Evolutionary conservation across 2,797 vertebrate genomes (phyloP), one percentile per base, ranked within the genome.

Genomic region (Lutjanus argentimaculatus): DNA sequence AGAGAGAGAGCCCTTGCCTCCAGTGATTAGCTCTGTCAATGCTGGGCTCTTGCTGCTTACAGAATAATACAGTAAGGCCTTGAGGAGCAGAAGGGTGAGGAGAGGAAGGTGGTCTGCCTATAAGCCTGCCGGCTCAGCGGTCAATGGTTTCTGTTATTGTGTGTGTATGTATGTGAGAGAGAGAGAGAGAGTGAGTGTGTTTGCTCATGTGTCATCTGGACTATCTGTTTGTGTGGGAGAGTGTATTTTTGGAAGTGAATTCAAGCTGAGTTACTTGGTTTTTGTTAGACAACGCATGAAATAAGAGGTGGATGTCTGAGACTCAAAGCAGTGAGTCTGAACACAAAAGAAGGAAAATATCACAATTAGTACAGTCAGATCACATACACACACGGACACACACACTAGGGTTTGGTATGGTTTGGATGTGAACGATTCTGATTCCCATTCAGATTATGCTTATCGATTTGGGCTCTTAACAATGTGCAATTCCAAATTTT

Each of bases 11-110:
- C 63, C 85, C 89, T 90, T 93, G 86, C 89, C 86, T 91, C 80
- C 87, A 91, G 93, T 95, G 92, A 95, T 94, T 94, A 95, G 92
- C 94, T 95, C 91, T 91, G 93, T 94, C 90, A 92, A 89, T 92
- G 91, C 88, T 84, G 86, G 76, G 87, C 88, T 92, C 89, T 91
- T 89, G 89, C 91, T 89, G 88, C 90, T 92, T 91, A 89, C 86
- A 89, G 88, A 94, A 93, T 91, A 94, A 93, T 93, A 94, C 93
- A 91, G 91, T 91, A 90, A 93, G 91, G 92, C 92, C 91, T 93
- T 90, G 89, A 93, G 88, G 90, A 93, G 88, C 88, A 89, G 78
- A 77, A 91, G 86, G 81, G 87, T 90, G 86, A 88, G 81, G 83
- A 87, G 62, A 88, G 86, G 85, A 92, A 88, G 88, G 88, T 85